Conservation (phyloP, 2,113 vertebrate genomes). For the Panthera leo region DNA sequence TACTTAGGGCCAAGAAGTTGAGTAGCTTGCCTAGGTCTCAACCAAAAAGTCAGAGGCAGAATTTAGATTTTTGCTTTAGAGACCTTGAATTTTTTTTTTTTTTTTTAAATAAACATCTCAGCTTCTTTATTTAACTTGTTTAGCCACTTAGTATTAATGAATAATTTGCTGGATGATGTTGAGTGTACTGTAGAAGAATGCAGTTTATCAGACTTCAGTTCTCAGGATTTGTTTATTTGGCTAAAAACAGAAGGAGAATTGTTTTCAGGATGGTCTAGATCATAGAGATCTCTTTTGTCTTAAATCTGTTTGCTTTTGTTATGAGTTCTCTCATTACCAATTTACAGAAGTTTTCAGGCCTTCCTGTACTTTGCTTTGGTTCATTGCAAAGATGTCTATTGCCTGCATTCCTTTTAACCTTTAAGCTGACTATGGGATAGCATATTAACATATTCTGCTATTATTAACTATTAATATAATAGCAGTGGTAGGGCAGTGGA, state of each 20-base stretch:
- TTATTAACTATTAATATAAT: neutral
- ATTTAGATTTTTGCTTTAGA: constrained; percentile 1
- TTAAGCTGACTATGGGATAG: neutral
- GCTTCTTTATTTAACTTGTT: constrained; percentile 11
- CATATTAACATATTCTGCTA: neutral
- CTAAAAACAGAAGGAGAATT: constrained; percentile 15
- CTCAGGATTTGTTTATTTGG: constrained; percentile 20
- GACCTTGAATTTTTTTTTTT: neutral
- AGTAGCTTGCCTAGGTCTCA: neutral
- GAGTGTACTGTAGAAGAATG: neutral
- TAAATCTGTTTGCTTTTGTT: neutral
- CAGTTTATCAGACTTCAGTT: neutral
- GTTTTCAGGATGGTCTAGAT: neutral
- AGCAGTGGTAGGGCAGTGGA: neutral
- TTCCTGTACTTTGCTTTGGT: neutral
- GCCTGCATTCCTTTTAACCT: neutral
- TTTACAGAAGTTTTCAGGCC: neutral
- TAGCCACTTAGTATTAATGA: neutral
- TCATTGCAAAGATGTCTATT: constrained; percentile 18
- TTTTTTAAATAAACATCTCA: neutral
- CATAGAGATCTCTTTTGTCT: neutral
- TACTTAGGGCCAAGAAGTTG: neutral
- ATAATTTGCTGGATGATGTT: neutral
- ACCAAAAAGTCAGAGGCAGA: neutral
- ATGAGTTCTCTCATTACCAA: neutral